Evolutionary conservation across 2,113 vertebrate species (phyloP), one percentile per base, ranked within the genome.

Genomic region (Oreochromis spilurus): DNA sequence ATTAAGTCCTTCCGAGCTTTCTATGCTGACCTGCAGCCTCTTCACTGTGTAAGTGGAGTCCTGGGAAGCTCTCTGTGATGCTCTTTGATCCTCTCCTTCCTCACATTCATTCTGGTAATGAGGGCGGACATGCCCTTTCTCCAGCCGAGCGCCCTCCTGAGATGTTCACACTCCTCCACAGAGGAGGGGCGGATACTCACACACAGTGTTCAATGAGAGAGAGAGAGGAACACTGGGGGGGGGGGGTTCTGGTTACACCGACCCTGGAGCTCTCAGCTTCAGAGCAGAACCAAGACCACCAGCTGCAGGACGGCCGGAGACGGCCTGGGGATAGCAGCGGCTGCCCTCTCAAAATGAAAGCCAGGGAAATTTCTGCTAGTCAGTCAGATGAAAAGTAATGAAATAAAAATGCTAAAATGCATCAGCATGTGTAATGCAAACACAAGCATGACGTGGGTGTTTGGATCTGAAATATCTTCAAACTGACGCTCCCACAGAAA

Each of bases 251-350:
- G 5, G 38, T 45, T 43, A 24, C 13, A 43, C 26, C 2, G 10
- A 38, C 65, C 65, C n/a, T 43, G n/a, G n/a, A 70, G 65, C 7
- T 6, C 38, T 14, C n/a, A 43, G 36, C 38, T 70, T 43, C 38
- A 24, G 65, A 70, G 65, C 65, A 43, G 36, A 24, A 70, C 5
- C n/a, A 43, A 36, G n/a, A 43, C 38, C n/a, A 70, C n/a, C 65
- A 24, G 62, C 36, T 40, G 65, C 9, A 38, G 60, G 3, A 4
- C 7, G 6, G 60, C 60, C 2, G 36, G 36, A 40, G 62, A 40
- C 12, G 12, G 36, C 34, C 34, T 1, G 8, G 8, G 16, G 8
- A 0, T 17, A 9, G 5, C 58, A 36, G 31, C 2, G 5, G 5
- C 29, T 19, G 31, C 9, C 16, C 58, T 62, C 36, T 62, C 31